Conservation (phyloP, 1,140 invertebrate genomes). For the Lerema accius region DNA sequence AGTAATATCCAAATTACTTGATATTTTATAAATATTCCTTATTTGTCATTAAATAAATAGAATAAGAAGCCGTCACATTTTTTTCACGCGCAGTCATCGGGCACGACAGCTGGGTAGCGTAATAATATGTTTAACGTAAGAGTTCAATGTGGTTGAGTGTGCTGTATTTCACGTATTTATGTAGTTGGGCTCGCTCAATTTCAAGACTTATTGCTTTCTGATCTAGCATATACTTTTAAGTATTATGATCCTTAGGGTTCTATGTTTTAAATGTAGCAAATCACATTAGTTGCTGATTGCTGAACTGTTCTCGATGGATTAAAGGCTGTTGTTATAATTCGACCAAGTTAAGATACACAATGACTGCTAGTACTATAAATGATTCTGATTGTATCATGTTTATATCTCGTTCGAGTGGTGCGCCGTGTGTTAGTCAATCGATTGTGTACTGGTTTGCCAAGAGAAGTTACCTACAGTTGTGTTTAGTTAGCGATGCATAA, state of each 20-base stretch:
- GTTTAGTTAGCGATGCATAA: conserved; percentile 81
- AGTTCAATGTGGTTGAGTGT: conserved; percentile 68
- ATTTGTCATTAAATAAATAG: conserved; percentile 18
- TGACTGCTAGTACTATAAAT: conserved; percentile 59
- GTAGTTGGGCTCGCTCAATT: conserved; percentile 79
- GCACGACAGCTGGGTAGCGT: conserved; percentile 29
- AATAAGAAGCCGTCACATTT: conserved; percentile 28
- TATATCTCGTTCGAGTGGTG: conserved; percentile 73
- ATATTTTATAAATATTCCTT: conserved; percentile 26
- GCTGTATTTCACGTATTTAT: conserved; percentile 67
- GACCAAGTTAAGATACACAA: conserved; percentile 72
- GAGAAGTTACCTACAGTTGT: conserved; percentile 82
- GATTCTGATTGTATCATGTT: conserved; percentile 54
- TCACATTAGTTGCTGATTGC: conserved; percentile 75
- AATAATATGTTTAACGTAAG: conserved; percentile 39
- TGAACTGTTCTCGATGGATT: conserved; percentile 70
- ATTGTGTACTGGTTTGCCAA: conserved; percentile 79
- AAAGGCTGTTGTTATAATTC: conserved; percentile 72
- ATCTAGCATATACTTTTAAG: conserved; percentile 72
- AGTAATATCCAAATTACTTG: conserved; percentile 28
- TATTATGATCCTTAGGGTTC: conserved; percentile 71
- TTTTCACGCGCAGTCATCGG: conserved; percentile 25
- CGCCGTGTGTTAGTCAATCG: conserved; percentile 77
- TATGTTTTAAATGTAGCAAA: conserved; percentile 72
- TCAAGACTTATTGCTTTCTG: conserved; percentile 80